Evolutionary conservation across 2,888 invertebrate species (phyloP).

Genomic region (Drosophila paramelanica): DNA sequence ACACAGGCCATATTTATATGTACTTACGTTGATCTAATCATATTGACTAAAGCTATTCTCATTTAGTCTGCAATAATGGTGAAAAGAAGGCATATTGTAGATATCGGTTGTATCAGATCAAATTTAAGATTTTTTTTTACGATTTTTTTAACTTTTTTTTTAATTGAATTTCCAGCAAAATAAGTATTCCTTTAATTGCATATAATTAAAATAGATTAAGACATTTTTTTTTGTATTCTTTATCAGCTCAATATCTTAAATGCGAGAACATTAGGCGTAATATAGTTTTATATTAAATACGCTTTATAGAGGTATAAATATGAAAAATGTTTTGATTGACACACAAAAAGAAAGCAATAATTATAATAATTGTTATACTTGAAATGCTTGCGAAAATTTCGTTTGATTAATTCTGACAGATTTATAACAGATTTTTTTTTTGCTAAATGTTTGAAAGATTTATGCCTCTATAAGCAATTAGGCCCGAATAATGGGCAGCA

Average conservation of each 20-base stretch:
- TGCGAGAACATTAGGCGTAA: slow-evolving; percentile 9
- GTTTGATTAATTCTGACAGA: slow-evolving; percentile 9
- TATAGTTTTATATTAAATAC: slow-evolving; percentile 9
- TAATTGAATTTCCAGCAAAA: background rate
- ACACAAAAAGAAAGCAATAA: too few relatives aligned
- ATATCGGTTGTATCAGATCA: slow-evolving; percentile 31
- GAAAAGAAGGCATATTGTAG: slow-evolving; percentile 40
- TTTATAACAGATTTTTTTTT: slow-evolving; percentile 13
- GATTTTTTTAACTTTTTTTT: background rate
- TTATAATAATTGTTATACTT: slow-evolving; percentile 6
- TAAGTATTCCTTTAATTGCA: background rate
- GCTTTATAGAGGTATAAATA: slow-evolving; percentile 26
- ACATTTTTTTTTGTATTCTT: background rate
- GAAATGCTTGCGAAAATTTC: slow-evolving; percentile 6
- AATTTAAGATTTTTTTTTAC: slow-evolving; percentile 2
- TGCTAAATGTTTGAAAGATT: slow-evolving; percentile 29
- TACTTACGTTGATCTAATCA: slow-evolving; percentile 63
- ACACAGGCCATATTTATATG: slow-evolving; percentile 53
- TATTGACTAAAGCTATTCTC: slow-evolving; percentile 53
- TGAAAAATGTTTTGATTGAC: background rate
- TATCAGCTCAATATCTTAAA: slow-evolving; percentile 24
- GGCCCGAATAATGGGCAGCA: slow-evolving; percentile 38
- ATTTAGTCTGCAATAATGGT: slow-evolving; percentile 59
- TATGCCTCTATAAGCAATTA: slow-evolving; percentile 49
- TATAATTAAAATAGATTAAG: background rate